phyloP scores from a whole-genome alignment of 2,888 invertebrate species.

The Catocala fraxini region DNA sequence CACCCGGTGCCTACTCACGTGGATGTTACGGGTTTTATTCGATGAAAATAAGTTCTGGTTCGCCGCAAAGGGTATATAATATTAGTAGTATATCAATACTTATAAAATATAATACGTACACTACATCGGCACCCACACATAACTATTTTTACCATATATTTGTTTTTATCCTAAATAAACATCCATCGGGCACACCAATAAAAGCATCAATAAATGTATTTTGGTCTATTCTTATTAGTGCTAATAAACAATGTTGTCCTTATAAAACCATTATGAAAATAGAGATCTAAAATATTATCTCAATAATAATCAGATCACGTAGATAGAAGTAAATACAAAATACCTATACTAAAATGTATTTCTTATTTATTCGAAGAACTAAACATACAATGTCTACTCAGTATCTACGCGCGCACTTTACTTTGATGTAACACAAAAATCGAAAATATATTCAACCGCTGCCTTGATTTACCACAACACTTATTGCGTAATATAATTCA shows the following conservation, averaged over 20 bases:
- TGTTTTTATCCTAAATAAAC: constrained; percentile 48
- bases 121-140: background rate
- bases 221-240: background rate
- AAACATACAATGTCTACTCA: too few relatives aligned
- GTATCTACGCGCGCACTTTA: too few relatives aligned
- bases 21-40: constrained; percentile 45
- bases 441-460: constrained; percentile 14
- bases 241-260: constrained; percentile 1
- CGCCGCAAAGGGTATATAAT: constrained; percentile 36
- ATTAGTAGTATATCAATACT: constrained; percentile 36
- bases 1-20: constrained; percentile 62
- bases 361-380: too few relatives aligned
- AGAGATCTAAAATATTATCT: background rate
- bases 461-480: constrained; percentile 25
- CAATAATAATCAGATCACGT: too few relatives aligned
- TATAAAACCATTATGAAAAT: background rate
- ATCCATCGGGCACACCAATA: constrained; percentile 12
- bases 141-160: constrained; percentile 28
- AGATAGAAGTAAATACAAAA: too few relatives aligned
- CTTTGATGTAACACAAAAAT: background rate
- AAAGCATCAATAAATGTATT: constrained; percentile 6
- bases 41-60: constrained; percentile 43
- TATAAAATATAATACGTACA: constrained; percentile 26
- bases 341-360: too few relatives aligned
- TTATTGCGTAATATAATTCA: constrained; percentile 33